These are phyloP conservation scores for Aleadryas rufinucha DNA, from an alignment of 2,113 vertebrate species.

Conservation along the genomic window DNA sequence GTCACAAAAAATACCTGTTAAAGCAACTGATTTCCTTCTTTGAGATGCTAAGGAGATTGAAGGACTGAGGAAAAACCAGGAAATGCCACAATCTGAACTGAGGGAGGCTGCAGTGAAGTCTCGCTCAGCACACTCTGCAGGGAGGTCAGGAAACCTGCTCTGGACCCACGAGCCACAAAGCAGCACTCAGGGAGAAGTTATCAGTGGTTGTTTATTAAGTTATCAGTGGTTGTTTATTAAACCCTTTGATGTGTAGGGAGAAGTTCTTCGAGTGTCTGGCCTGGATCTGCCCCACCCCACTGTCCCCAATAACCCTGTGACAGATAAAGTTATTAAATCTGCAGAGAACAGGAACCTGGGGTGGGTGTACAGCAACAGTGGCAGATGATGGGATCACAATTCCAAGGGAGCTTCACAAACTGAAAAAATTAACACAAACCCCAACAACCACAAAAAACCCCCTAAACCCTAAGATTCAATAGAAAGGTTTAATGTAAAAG, in stretches of 20 bases:
- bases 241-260: neutral
- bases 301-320: neutral
- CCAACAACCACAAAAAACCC: neutral
- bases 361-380: rapidly evolving
- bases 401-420: neutral
- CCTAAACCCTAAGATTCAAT: neutral
- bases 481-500: neutral
- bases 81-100: neutral
- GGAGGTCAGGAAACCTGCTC: neutral
- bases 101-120: neutral
- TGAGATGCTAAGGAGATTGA: neutral
- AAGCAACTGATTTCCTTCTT: neutral
- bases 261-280: neutral
- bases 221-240: neutral
- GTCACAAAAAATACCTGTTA: neutral
- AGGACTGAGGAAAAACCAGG: neutral
- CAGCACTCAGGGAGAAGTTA: neutral
- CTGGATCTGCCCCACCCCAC: neutral
- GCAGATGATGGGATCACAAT: neutral
- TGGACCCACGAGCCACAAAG: neutral
- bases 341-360: neutral
- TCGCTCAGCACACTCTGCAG: neutral
- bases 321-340: neutral
- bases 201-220: too few species aligned
- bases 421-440: neutral